Percentiles rank a stretch among this genome's conserved stretches.
phyloP scores from a whole-genome alignment of 1,140 invertebrate species.

The Diploscapter pachys region DNA sequence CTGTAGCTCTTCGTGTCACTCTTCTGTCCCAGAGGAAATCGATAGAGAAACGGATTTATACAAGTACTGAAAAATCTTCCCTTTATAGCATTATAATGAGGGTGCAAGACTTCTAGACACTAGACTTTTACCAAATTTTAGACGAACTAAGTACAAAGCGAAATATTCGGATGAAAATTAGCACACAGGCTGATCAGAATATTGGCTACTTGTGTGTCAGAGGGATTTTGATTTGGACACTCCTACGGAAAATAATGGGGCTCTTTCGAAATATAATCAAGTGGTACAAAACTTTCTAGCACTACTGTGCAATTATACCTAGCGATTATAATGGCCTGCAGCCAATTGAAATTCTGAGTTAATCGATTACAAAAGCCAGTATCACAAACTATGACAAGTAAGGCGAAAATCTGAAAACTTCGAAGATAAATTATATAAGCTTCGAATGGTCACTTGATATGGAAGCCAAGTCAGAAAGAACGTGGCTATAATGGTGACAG shows the following conservation, averaged over 20 bases:
- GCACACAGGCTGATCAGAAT: too few relatives aligned
- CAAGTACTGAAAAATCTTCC: constrained; percentile 43
- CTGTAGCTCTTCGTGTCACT: constrained; percentile 4
- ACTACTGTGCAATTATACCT: constrained; percentile 38
- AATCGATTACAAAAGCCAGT: constrained; percentile 40
- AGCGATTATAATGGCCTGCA: constrained; percentile 50
- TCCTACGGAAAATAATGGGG: too few relatives aligned
- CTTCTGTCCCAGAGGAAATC: constrained; percentile 36
- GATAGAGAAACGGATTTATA: constrained; percentile 52
- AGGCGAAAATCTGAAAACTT: constrained; percentile 39
- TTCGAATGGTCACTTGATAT: constrained; percentile 41
- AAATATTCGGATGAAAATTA: too few relatives aligned
- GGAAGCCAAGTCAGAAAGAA: constrained; percentile 53
- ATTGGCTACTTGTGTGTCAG: too few relatives aligned
- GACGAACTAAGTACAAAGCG: too few relatives aligned
- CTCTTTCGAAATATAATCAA: too few relatives aligned
- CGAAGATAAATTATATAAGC: constrained; percentile 20
- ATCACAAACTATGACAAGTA: constrained; percentile 45
- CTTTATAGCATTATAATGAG: not conserved
- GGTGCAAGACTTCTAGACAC: not conserved
- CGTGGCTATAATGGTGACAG: constrained; percentile 46
- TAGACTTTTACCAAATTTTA: not conserved
- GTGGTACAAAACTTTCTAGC: constrained; percentile 10
- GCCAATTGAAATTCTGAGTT: constrained; percentile 45
- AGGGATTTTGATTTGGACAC: too few relatives aligned